Conservation (phyloP, 2,113 vertebrate genomes). For the Odocoileus virginianus region DNA sequence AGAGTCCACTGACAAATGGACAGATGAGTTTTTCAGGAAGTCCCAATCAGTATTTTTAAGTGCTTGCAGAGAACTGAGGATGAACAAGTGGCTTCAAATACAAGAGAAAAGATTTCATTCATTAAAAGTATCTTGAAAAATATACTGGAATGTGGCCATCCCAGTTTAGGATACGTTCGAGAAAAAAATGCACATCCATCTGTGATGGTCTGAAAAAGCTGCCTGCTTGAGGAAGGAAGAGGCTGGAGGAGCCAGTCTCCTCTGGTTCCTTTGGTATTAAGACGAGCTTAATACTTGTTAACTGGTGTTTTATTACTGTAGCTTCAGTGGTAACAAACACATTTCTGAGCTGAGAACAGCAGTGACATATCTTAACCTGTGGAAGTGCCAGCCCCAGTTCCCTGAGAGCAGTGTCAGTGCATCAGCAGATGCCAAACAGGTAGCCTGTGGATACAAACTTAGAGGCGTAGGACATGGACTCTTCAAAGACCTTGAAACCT, state of each 20-base stretch:
- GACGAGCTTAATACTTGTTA: neutral
- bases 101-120: neutral
- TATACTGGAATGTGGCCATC: fast-evolving
- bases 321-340: neutral
- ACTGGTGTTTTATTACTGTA: neutral
- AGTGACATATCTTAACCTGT: neutral
- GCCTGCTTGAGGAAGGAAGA: neutral
- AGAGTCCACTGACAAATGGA: neutral
- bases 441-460: fast-evolving
- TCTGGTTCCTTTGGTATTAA: neutral
- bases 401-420: fast-evolving
- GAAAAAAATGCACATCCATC: neutral
- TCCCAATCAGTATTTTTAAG: neutral
- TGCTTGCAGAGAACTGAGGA: neutral
- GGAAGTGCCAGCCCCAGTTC: neutral
- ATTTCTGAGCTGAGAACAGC: neutral
- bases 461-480: too few species aligned
- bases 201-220: neutral
- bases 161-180: neutral
- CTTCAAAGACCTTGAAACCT: neutral
- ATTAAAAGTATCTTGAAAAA: neutral
- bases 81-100: neutral
- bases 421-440: fast-evolving
- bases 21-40: neutral
- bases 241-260: neutral